These are phyloP conservation scores for Drosophila bocqueti DNA, from an alignment of 1,140 invertebrate genomes.

Conservation along the genomic window DNA sequence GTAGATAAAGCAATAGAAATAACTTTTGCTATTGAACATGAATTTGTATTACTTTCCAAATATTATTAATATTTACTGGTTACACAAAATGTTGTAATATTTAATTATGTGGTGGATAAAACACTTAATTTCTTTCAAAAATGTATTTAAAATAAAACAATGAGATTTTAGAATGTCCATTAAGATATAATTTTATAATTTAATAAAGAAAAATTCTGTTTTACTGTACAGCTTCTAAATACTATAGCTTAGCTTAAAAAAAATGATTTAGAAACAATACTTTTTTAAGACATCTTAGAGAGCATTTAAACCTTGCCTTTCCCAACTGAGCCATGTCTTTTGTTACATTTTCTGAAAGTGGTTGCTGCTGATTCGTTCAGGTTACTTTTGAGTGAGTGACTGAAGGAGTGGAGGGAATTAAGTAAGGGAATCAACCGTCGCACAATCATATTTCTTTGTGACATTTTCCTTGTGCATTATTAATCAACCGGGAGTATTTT, in stretches of 20 bases:
- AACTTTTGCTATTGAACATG: no score
- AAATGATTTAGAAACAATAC: not conserved
- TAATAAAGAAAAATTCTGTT: no score
- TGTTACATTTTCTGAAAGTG: conserved; percentile 25
- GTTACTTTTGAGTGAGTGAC: conserved; percentile 18
- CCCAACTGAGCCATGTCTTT: not conserved
- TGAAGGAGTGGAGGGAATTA: conserved; percentile 17
- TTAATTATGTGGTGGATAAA: no score
- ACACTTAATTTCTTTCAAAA: no score
- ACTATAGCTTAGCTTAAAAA: no score
- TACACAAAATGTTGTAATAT: no score
- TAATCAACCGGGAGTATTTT: conserved; percentile 79
- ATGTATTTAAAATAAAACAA: no score
- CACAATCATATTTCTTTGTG: conserved; percentile 70
- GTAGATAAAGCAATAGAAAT: not conserved
- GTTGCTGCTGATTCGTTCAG: conserved; percentile 21
- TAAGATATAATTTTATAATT: no score
- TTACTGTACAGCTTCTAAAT: no score
- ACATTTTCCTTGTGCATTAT: conserved; percentile 77
- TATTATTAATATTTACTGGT: no score
- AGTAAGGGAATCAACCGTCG: conserved; percentile 23
- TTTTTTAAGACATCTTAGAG: not conserved
- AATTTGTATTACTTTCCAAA: no score
- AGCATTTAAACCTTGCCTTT: conserved; percentile 3
- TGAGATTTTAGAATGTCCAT: no score